Percentiles rank a stretch among this genome's conserved stretches.
phyloP scores from a whole-genome alignment of 1,140 invertebrate species.

The Sminthurinus signatus region DNA sequence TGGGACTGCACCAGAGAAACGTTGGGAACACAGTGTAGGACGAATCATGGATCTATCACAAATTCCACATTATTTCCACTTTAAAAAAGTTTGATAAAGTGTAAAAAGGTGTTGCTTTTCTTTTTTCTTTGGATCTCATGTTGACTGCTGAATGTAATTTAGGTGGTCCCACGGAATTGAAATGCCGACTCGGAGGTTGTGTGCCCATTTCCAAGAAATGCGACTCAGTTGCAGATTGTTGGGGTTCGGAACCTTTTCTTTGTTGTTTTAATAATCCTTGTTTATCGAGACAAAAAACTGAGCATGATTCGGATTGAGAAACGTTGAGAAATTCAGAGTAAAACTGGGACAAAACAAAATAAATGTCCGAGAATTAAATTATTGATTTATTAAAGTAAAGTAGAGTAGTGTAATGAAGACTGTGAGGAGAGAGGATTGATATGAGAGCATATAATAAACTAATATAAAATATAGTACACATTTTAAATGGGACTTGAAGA shows the following conservation, averaged over 20 bases:
- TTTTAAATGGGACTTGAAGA: too few relatives aligned
- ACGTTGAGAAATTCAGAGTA: too few relatives aligned
- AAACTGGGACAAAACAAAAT: too few relatives aligned
- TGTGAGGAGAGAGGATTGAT: too few relatives aligned
- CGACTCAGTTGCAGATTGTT: constrained; percentile 4
- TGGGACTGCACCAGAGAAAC: constrained; percentile 9
- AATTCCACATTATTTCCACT: background rate
- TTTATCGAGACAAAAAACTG: too few relatives aligned
- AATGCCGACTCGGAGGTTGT: constrained; percentile 32
- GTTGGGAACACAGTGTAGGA: constrained; percentile 13
- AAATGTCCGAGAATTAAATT: too few relatives aligned
- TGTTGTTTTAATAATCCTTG: too few relatives aligned
- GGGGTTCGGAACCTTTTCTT: background rate
- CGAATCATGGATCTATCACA: background rate
- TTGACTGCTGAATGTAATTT: background rate
- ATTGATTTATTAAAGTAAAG: too few relatives aligned
- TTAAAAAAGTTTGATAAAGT: background rate
- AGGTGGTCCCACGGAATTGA: constrained; percentile 13
- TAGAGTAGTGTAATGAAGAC: too few relatives aligned
- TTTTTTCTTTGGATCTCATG: background rate
- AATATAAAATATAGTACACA: too few relatives aligned
- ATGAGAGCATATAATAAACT: too few relatives aligned
- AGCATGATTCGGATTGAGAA: too few relatives aligned
- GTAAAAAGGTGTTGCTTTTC: background rate
- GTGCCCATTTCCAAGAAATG: constrained; percentile 13